phyloP scores from a whole-genome alignment of 2,888 invertebrate genomes.

The Sarcophaga rosellei region DNA sequence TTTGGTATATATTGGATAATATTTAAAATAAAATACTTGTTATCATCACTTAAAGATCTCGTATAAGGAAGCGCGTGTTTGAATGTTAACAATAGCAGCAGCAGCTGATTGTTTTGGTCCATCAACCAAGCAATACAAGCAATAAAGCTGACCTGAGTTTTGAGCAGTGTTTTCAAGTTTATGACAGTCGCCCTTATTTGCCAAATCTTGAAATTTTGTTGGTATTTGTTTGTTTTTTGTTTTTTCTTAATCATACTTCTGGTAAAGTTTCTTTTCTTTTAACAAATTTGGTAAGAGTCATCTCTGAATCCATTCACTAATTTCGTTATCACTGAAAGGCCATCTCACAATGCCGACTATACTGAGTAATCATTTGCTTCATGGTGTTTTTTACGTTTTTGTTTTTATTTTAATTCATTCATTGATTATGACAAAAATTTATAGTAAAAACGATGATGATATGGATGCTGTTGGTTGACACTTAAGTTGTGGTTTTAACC shows the following conservation, averaged over 20 bases:
- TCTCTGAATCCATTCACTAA: conserved; percentile 5
- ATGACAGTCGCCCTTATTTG: conserved; percentile 46
- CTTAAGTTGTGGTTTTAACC: conserved; percentile 48
- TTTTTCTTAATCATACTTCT: conserved; percentile 14
- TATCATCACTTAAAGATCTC: conserved; percentile 58
- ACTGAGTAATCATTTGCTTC: conserved; percentile 54
- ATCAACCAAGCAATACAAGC: neutral
- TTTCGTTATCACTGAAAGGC: conserved; percentile 53
- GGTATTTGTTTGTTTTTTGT: neutral
- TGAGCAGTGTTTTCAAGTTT: conserved; percentile 58
- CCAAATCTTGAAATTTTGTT: neutral
- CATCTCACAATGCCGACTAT: conserved; percentile 43
- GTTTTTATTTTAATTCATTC: neutral
- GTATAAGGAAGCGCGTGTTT: conserved; percentile 66
- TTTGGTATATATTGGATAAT: conserved; percentile 30
- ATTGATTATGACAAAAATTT: conserved; percentile 61
- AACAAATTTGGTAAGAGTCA: conserved; percentile 36
- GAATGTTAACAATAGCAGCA: conserved; percentile 60
- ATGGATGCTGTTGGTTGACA: conserved; percentile 38
- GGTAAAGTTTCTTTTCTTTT: conserved; percentile 12
- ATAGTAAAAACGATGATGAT: conserved; percentile 44
- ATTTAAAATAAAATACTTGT: conserved; percentile 61
- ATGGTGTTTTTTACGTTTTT: neutral
- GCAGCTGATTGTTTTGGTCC: conserved; percentile 61
- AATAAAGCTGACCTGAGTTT: conserved; percentile 29